phyloP scores from a whole-genome alignment of 1,140 invertebrate genomes.

The Magallana gigas region DNA sequence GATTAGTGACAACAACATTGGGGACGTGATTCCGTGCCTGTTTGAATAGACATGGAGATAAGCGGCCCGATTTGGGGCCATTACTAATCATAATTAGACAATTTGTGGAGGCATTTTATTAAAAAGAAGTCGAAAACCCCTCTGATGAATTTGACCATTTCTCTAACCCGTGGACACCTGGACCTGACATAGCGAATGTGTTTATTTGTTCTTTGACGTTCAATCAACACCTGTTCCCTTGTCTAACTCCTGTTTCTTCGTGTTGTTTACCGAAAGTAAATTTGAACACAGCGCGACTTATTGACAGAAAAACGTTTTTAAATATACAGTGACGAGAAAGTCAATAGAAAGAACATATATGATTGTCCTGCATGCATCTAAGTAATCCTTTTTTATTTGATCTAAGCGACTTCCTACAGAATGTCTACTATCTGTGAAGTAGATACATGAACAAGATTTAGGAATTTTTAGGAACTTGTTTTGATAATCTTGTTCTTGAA shows the following conservation, averaged over 20 bases:
- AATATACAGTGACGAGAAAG: constrained; percentile 18
- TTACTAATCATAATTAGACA: constrained; percentile 38
- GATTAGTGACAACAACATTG: constrained; percentile 6
- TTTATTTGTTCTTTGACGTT: not conserved
- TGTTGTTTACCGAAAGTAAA: constrained; percentile 4
- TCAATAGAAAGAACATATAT: constrained; percentile 21
- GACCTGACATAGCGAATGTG: not conserved
- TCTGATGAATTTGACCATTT: constrained; percentile 27
- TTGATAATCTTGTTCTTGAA: not conserved
- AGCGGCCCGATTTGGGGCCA: constrained; percentile 20
- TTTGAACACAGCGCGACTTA: constrained; percentile 26
- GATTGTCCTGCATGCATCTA: constrained; percentile 7
- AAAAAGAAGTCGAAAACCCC: constrained; percentile 31
- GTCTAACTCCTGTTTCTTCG: not conserved
- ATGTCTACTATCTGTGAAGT: not conserved
- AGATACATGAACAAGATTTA: not conserved
- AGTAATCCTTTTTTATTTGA: constrained; percentile 14
- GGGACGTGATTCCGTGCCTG: constrained; percentile 18
- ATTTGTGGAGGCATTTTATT: constrained; percentile 25
- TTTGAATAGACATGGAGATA: constrained; percentile 8
- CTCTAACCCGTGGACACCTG: not conserved
- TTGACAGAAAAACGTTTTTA: constrained; percentile 1
- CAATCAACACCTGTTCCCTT: not conserved
- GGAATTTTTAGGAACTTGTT: not conserved
- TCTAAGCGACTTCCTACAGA: constrained; percentile 15